These are phyloP conservation scores for Loris lydekkerianus DNA, from an alignment of 2,797 vertebrate species.

Conservation along the genomic window DNA sequence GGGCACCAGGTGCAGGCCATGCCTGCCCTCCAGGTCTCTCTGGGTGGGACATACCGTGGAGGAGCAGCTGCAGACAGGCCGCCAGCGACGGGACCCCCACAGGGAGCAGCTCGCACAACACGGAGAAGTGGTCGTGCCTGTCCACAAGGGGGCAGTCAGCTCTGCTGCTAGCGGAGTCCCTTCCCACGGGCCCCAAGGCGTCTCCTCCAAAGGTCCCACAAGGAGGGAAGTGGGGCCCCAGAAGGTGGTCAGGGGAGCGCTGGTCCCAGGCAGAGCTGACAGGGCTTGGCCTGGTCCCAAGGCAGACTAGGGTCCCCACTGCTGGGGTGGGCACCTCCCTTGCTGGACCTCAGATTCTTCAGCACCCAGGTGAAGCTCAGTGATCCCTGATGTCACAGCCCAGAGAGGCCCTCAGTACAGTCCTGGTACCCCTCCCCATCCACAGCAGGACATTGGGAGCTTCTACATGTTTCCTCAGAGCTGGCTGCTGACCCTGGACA, in stretches of 20 bases:
- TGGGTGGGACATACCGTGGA: slow-evolving; percentile 87
- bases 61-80: slow-evolving; percentile 93
- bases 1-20: background rate
- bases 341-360: background rate
- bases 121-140: slow-evolving; percentile 96
- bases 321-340: background rate
- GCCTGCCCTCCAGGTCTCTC: slow-evolving; percentile 77
- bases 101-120: slow-evolving; percentile 97
- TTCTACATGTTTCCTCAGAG: background rate
- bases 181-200: background rate
- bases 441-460: background rate
- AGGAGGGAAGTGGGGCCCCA: background rate
- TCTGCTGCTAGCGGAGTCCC: background rate
- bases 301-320: too few relatives aligned
- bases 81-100: slow-evolving; percentile 95
- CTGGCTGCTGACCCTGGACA: background rate
- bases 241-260: background rate
- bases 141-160: background rate
- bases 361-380: background rate
- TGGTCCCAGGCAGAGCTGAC: background rate
- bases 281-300: background rate
- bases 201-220: background rate
- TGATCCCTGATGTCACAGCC: background rate
- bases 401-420: background rate
- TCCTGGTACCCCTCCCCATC: too few relatives aligned